phyloP scores from a whole-genome alignment of 2,113 vertebrate genomes.

The Stigmatopora argus region DNA sequence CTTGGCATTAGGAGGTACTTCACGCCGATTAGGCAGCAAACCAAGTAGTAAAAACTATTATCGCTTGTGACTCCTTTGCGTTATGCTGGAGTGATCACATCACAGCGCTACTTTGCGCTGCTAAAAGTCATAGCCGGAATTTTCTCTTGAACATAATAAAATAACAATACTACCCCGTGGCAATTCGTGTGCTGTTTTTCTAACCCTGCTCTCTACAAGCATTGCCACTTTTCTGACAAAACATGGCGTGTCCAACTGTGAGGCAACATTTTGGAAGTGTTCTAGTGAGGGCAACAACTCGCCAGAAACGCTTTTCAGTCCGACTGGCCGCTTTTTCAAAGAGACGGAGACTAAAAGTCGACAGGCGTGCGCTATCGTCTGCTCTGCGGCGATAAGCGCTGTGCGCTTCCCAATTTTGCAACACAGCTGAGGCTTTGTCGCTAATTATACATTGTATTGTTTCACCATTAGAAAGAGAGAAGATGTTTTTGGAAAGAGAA shows the following conservation, averaged over 20 bases:
- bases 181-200: background rate
- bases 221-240: slow-evolving; percentile 37
- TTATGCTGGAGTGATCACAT: background rate
- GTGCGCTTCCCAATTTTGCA: slow-evolving; percentile 35
- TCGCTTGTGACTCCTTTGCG: background rate
- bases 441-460: slow-evolving; percentile 52
- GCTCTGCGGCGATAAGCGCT: slow-evolving; percentile 57
- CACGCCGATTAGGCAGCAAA: background rate
- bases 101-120: background rate
- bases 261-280: slow-evolving; percentile 43
- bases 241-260: slow-evolving; percentile 31
- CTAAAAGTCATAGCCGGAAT: background rate
- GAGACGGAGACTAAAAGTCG: slow-evolving; percentile 31
- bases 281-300: slow-evolving; percentile 36
- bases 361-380: slow-evolving; percentile 46
- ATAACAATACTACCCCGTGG: background rate
- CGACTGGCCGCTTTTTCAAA: slow-evolving; percentile 43
- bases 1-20: background rate
- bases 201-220: slow-evolving; percentile 6
- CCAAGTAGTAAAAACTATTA: background rate
- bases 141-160: background rate
- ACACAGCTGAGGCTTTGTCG: slow-evolving; percentile 29
- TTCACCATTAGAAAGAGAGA: slow-evolving; percentile 12
- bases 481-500: slow-evolving; percentile 1
- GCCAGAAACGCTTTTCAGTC: slow-evolving; percentile 25